These are phyloP conservation scores for Eulemur rufifrons DNA, from an alignment of 2,113 vertebrate species.

Conservation along the genomic window DNA sequence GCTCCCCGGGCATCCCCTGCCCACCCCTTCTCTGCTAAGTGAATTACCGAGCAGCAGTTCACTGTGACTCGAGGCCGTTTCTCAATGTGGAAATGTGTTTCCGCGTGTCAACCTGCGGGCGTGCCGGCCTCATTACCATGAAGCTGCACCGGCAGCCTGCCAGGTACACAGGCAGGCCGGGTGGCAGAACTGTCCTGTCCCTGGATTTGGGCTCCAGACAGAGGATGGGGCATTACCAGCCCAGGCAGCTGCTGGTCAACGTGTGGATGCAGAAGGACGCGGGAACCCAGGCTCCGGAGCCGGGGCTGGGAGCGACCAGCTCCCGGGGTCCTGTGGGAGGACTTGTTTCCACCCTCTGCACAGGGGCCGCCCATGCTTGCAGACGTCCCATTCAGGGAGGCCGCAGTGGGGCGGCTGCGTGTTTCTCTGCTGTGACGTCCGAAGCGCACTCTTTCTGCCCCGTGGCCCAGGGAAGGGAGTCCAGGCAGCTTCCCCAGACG, in stretches of 20 bases:
- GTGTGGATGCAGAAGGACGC: accelerated
- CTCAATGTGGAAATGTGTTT: background rate
- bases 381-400: accelerated
- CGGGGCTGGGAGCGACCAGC: background rate
- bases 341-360: background rate
- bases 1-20: background rate
- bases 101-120: background rate
- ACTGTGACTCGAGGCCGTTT: background rate
- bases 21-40: background rate
- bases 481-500: background rate
- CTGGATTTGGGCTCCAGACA: accelerated
- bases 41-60: background rate
- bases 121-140: accelerated
- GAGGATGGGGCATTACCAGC: background rate
- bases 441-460: background rate
- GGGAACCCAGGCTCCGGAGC: background rate
- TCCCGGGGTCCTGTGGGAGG: background rate
- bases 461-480: accelerated
- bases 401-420: accelerated
- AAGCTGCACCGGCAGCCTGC: accelerated
- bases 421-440: accelerated
- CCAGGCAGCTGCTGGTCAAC: background rate
- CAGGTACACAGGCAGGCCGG: background rate
- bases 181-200: accelerated
- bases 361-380: accelerated